Percentiles rank a stretch among this genome's conserved stretches.
Evolutionary conservation across 2,888 invertebrate genomes (phyloP).

Genomic region (Patella caerulea): DNA sequence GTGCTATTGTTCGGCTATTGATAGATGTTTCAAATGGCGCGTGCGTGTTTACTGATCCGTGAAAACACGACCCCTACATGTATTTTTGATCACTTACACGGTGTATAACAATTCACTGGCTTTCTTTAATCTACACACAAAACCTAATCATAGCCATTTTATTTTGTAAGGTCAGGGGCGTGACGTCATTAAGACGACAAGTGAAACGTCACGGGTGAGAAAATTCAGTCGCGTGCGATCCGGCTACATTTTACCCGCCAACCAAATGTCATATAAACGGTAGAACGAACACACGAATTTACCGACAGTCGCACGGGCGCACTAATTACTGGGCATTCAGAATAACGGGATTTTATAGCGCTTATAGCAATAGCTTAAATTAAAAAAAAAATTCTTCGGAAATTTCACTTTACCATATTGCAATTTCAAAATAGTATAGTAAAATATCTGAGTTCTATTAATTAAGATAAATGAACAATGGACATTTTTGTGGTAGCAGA

Average conservation of each 20-base stretch:
- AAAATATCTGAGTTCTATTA: no score
- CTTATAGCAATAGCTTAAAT: no score
- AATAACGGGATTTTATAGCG: no score
- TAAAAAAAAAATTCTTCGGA: no score
- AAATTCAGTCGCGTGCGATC: conserved; percentile 1
- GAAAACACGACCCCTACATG: conserved; percentile 5
- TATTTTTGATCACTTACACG: not conserved
- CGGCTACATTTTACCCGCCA: not conserved
- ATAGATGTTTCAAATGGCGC: conserved; percentile 1
- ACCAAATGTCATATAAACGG: conserved; percentile 8
- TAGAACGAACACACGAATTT: not conserved
- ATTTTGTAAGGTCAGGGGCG: conserved; percentile 11
- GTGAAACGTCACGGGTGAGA: conserved; percentile 4
- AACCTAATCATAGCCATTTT: conserved; percentile 10
- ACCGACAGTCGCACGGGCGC: no score
- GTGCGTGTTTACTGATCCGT: conserved; percentile 11
- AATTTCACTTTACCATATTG: no score
- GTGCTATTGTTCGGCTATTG: conserved; percentile 18
- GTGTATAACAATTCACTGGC: conserved; percentile 8
- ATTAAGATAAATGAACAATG: no score
- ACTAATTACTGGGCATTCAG: no score
- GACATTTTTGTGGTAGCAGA: no score
- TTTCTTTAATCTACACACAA: not conserved
- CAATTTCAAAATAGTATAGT: no score
- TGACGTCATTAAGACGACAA: conserved; percentile 13